Percentiles rank a stretch among this genome's conserved stretches.
Conservation (phyloP, 2,113 vertebrate species). For the Hippocampus abdominalis region DNA sequence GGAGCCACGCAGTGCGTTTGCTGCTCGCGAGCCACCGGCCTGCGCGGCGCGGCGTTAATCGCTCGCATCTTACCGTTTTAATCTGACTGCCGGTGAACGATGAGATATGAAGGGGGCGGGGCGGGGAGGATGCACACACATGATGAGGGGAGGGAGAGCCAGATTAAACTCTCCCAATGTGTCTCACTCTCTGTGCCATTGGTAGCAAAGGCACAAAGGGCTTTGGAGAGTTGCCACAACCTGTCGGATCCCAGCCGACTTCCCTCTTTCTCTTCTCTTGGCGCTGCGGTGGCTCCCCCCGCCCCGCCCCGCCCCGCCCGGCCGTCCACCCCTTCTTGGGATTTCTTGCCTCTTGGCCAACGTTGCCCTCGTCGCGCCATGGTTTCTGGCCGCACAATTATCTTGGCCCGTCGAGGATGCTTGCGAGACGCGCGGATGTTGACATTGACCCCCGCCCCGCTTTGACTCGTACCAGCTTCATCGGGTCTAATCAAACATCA, state of each 20-base stretch:
- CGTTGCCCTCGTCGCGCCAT: conserved; percentile 11
- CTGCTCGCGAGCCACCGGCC: conserved; percentile 45
- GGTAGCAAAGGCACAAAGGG: conserved; percentile 35
- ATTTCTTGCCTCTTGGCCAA: conserved; percentile 3
- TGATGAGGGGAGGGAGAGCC: conserved; percentile 28
- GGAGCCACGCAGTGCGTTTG: conserved; percentile 39
- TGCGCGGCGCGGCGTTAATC: conserved; percentile 65
- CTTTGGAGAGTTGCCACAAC: conserved; percentile 38
- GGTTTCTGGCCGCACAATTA: conserved; percentile 42
- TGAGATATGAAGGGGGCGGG: conserved; percentile 55
- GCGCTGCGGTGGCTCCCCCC: neutral
- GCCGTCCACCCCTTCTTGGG: neutral
- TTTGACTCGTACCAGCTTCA: conserved; percentile 26
- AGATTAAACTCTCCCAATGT: conserved; percentile 62
- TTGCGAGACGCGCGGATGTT: conserved; percentile 34
- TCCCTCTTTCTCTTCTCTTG: conserved; percentile 11
- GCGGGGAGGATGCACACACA: conserved; percentile 14
- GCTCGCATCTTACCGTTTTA: conserved; percentile 69
- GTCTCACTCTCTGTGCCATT: conserved; percentile 44
- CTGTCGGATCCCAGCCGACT: conserved; percentile 33
- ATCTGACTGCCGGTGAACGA: conserved; percentile 60
- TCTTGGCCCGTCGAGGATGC: conserved; percentile 32
- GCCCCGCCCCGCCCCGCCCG: neutral
- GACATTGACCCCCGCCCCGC: conserved; percentile 12
- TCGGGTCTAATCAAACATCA: conserved; percentile 28